Percentiles rank a stretch among this genome's conserved stretches.
phyloP scores from a whole-genome alignment of 2,113 vertebrate species.

The Aptenodytes forsteri region DNA sequence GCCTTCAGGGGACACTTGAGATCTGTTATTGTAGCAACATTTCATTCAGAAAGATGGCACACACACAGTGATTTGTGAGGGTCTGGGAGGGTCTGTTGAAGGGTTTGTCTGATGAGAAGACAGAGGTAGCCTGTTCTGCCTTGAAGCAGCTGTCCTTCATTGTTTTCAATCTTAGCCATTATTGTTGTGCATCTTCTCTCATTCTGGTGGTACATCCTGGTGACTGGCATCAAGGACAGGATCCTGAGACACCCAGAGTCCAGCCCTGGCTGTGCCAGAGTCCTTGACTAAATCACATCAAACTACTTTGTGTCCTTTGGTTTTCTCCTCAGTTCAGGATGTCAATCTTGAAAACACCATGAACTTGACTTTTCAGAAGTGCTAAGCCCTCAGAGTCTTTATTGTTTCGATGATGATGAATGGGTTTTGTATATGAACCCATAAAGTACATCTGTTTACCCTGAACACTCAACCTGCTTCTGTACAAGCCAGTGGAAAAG shows the following conservation, averaged over 20 bases:
- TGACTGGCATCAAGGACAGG: fast-evolving
- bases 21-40: neutral
- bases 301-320: neutral
- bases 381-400: neutral
- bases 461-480: neutral
- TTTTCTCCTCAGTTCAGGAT: neutral
- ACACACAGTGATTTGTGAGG: neutral
- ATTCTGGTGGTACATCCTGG: neutral
- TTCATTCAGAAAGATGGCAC: conserved; percentile 12
- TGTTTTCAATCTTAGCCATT: neutral
- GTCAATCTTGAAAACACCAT: neutral
- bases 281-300: neutral
- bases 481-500: neutral
- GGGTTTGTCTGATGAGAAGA: neutral
- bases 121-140: neutral
- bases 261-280: neutral
- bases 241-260: neutral
- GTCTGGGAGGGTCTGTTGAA: neutral
- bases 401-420: neutral
- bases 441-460: neutral
- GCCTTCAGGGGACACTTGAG: conserved; percentile 34
- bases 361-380: neutral
- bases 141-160: neutral
- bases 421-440: neutral
- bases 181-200: neutral